phyloP scores from a whole-genome alignment of 2,797 vertebrate genomes.

The Galagoides demidoff region DNA sequence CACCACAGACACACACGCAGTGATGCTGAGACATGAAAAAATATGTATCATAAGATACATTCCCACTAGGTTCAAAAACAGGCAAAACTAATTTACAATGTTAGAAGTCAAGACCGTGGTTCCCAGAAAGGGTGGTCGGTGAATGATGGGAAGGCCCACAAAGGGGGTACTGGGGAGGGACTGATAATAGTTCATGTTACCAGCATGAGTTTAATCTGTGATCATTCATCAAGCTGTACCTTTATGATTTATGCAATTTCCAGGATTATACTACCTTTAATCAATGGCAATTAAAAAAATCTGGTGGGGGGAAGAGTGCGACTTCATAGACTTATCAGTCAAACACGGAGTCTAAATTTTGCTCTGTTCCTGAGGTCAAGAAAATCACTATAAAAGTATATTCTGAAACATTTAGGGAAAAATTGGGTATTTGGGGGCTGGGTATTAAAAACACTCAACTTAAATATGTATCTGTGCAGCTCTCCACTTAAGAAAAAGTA shows the following conservation, averaged over 20 bases:
- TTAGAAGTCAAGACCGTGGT: background rate
- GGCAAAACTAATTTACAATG: background rate
- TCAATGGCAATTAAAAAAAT: background rate
- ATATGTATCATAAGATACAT: background rate
- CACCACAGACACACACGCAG: background rate
- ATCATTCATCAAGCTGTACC: background rate
- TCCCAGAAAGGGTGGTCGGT: background rate
- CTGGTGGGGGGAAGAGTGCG: background rate
- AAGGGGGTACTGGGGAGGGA: background rate
- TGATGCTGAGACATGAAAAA: background rate
- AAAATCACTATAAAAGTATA: background rate
- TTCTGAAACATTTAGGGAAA: conserved; percentile 27
- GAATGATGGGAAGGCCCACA: background rate
- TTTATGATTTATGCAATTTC: background rate
- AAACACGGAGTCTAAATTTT: background rate
- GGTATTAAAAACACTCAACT: background rate
- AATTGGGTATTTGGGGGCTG: background rate
- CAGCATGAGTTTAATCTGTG: background rate
- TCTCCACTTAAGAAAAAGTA: background rate
- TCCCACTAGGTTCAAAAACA: conserved; percentile 2
- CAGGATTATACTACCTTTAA: background rate
- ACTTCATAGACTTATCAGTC: background rate
- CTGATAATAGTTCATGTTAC: background rate
- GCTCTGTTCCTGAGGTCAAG: background rate
- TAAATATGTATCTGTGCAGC: background rate